phyloP scores from a whole-genome alignment of 2,797 vertebrate species.

The Nyctibius grandis region DNA sequence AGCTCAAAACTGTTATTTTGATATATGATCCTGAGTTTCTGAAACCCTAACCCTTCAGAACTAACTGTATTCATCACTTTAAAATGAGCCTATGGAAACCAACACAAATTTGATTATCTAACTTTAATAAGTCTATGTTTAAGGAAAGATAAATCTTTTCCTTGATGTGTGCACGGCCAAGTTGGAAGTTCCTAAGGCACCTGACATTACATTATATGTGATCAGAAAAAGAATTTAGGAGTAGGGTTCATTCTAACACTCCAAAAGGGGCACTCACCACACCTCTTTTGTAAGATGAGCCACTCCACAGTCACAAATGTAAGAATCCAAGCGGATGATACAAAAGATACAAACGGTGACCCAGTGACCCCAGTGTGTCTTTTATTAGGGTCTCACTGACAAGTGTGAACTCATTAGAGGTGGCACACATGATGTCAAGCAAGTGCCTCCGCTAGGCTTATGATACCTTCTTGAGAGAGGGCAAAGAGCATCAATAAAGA shows the following conservation, averaged over 20 bases:
- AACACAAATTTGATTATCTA: not conserved
- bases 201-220: not conserved
- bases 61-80: not conserved
- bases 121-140: not conserved
- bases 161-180: not conserved
- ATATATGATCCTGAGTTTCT: not conserved
- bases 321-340: not conserved
- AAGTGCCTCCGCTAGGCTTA: not conserved
- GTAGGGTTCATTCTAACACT: not conserved
- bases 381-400: not conserved
- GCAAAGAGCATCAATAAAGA: rapidly evolving
- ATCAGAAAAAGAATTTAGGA: not conserved
- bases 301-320: not conserved
- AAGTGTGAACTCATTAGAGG: not conserved
- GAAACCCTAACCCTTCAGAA: not conserved
- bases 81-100: not conserved
- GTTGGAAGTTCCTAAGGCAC: not conserved
- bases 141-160: not conserved
- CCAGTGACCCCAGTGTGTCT: not conserved
- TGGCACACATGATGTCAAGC: not conserved
- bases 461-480: not conserved
- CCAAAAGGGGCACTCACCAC: not conserved
- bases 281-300: not conserved
- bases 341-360: not conserved
- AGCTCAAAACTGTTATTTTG: not conserved